These are phyloP conservation scores for Dinocampus coccinellae DNA, from an alignment of 2,888 invertebrate species.

Conservation along the genomic window DNA sequence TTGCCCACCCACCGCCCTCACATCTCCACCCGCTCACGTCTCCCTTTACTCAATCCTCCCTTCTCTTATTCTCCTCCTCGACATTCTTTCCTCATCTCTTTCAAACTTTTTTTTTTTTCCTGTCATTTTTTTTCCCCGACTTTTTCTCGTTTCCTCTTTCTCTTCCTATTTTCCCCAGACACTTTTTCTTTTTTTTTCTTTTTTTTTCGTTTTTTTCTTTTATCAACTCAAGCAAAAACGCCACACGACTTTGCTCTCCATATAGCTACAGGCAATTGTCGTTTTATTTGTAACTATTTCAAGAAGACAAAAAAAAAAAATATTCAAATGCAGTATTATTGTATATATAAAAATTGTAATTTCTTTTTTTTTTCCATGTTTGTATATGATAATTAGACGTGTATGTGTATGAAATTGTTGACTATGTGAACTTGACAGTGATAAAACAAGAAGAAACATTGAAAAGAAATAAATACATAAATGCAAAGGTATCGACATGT, in stretches of 20 bases:
- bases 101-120: conserved; percentile 36
- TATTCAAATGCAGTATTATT: no score
- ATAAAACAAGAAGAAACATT: not conserved
- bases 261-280: not conserved
- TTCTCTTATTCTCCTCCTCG: conserved; percentile 34
- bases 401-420: not conserved
- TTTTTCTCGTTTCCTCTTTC: not conserved
- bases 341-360: no score
- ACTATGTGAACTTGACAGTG: not conserved
- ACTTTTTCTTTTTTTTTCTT: not conserved
- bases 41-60: conserved; percentile 35
- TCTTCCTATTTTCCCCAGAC: not conserved
- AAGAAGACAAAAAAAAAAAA: not conserved
- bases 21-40: conserved; percentile 36
- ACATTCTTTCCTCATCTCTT: conserved; percentile 40
- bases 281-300: not conserved
- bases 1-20: conserved; percentile 44
- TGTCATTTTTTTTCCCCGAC: conserved; percentile 18
- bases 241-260: not conserved
- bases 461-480: not conserved
- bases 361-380: no score
- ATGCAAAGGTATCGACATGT: not conserved
- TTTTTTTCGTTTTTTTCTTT: not conserved
- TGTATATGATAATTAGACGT: not conserved
- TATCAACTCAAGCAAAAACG: not conserved